Conservation (phyloP, 2,797 vertebrate species). For the Rhabdophis nuchalis region DNA sequence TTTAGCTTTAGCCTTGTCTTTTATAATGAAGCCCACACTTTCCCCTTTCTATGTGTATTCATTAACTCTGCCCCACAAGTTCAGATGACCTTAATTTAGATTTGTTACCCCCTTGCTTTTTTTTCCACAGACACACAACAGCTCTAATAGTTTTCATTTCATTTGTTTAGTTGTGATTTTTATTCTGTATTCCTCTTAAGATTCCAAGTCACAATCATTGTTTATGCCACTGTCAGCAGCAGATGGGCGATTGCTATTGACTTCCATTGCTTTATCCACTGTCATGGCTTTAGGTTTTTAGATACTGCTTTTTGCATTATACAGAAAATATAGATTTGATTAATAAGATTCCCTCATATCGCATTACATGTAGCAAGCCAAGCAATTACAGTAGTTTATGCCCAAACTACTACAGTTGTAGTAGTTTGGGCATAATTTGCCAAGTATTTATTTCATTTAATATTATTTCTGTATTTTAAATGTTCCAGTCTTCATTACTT, state of each 20-base stretch:
- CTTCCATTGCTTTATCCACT: neutral
- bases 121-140: neutral
- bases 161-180: neutral
- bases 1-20: neutral
- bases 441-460: neutral
- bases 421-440: neutral
- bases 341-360: neutral
- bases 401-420: too few relatives aligned
- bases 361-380: neutral
- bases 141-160: neutral
- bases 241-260: neutral
- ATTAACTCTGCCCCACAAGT: neutral
- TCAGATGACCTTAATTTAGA: neutral
- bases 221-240: neutral
- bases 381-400: too few relatives aligned
- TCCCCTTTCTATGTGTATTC: neutral
- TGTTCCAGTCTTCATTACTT: neutral
- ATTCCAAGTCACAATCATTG: neutral
- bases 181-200: neutral
- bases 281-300: neutral
- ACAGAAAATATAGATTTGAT: neutral
- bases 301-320: neutral
- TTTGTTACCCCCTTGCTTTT: neutral
- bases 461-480: neutral
- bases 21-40: neutral